Conservation (phyloP, 1,140 invertebrate species). For the Ectropis grisescens region DNA sequence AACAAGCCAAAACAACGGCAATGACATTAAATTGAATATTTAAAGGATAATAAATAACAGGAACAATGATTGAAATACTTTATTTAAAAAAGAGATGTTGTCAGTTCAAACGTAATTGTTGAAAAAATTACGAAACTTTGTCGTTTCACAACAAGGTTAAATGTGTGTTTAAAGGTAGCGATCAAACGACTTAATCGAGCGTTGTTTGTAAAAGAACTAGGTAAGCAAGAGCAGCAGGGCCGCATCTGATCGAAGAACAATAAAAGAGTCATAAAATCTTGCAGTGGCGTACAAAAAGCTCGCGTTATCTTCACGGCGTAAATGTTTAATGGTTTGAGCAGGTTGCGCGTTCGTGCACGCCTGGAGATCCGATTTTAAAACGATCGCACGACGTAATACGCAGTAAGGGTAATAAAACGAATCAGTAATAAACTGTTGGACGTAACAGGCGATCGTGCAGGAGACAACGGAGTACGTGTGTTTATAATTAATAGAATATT, state of each 20-base stretch:
- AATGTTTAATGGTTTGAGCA: slow-evolving; percentile 59
- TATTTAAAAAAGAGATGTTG: no score
- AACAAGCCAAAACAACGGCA: slow-evolving; percentile 22
- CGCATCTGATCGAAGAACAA: slow-evolving; percentile 45
- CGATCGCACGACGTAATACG: no score
- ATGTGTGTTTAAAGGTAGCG: slow-evolving; percentile 18
- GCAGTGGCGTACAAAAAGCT: slow-evolving; percentile 48
- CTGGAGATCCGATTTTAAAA: slow-evolving; percentile 57
- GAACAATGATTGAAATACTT: no score
- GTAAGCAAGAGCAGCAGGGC: slow-evolving; percentile 28
- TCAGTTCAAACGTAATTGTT: no score
- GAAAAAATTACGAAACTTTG: no score
- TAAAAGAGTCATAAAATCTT: slow-evolving; percentile 55
- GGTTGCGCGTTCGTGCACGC: slow-evolving; percentile 32
- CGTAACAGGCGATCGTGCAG: no score
- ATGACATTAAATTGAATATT: slow-evolving; percentile 9
- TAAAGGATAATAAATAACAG: no score
- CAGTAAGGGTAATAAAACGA: no score
- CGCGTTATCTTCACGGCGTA: slow-evolving; percentile 52
- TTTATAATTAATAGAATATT: no score
- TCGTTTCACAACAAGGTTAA: slow-evolving; percentile 10
- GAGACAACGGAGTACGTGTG: no score
- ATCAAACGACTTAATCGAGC: slow-evolving; percentile 32
- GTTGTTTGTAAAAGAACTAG: slow-evolving; percentile 44
- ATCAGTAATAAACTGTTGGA: no score